Evolutionary conservation across 2,113 vertebrate genomes (phyloP).

Genomic region (Gambusia affinis): DNA sequence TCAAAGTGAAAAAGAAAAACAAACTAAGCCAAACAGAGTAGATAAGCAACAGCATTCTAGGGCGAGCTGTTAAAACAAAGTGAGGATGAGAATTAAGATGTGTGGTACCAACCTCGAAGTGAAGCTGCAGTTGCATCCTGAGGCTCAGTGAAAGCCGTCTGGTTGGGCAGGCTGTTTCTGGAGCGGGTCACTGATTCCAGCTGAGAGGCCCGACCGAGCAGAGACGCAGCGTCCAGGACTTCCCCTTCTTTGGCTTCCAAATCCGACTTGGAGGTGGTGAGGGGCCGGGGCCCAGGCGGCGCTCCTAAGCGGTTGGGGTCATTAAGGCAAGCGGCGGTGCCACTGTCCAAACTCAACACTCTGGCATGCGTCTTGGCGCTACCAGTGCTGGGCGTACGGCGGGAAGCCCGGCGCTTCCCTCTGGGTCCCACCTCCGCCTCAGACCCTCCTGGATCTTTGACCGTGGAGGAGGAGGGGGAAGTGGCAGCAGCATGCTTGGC

Average conservation of each 20-base stretch:
- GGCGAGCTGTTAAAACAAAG: neutral
- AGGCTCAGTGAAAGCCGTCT: constrained; percentile 87
- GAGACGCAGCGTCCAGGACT: constrained; percentile 94
- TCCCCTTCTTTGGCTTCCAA: constrained; percentile 99
- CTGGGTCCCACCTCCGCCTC: constrained; percentile 78
- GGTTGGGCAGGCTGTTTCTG: constrained; percentile 96
- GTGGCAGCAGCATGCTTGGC: constrained; percentile 79
- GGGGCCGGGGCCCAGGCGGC: constrained; percentile 86
- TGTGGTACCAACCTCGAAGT: constrained; percentile 85
- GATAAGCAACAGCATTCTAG: neutral
- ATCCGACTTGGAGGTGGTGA: constrained; percentile 98
- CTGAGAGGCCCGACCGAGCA: constrained; percentile 95
- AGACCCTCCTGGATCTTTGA: constrained; percentile 71
- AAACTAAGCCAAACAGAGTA: neutral
- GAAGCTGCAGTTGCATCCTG: constrained; percentile 83
- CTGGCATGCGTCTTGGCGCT: constrained; percentile 92
- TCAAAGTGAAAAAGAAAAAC: neutral
- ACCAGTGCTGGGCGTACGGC: constrained; percentile 87
- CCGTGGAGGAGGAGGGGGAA: constrained; percentile 38
- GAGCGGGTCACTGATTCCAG: constrained; percentile 98
- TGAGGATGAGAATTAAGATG: neutral
- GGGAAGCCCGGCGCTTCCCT: constrained; percentile 80
- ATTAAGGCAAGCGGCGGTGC: constrained; percentile 95
- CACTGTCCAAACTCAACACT: constrained; percentile 94
- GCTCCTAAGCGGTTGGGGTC: constrained; percentile 88